These are phyloP conservation scores for Austrolebias charrua DNA, from an alignment of 2,797 vertebrate species.

Conservation along the genomic window DNA sequence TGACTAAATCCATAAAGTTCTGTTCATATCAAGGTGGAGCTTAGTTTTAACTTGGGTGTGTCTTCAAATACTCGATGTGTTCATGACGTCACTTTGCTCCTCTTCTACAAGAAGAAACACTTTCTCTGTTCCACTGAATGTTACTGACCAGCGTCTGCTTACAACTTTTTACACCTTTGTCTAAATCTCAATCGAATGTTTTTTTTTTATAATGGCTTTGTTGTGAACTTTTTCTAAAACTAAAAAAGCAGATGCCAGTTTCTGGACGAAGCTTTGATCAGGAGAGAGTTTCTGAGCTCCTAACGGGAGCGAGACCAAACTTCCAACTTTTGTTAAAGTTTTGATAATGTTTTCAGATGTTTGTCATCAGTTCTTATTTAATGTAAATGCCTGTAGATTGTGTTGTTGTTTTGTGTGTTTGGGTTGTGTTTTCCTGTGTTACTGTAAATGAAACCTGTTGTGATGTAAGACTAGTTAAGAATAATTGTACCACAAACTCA, in stretches of 20 bases:
- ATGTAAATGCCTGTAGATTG: slow-evolving; percentile 59
- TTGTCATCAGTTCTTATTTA: slow-evolving; percentile 60
- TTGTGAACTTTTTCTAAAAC: slow-evolving; percentile 80
- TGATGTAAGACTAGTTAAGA: slow-evolving; percentile 62
- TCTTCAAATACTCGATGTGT: slow-evolving; percentile 51
- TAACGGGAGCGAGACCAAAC: slow-evolving; percentile 76
- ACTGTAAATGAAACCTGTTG: slow-evolving; percentile 74
- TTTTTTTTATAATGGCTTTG: slow-evolving; percentile 84
- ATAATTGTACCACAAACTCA: slow-evolving; percentile 60
- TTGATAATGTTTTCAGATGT: slow-evolving; percentile 71
- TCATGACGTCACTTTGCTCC: slow-evolving; percentile 39
- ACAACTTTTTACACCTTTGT: slow-evolving; percentile 63
- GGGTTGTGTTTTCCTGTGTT: slow-evolving; percentile 61
- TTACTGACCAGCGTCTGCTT: slow-evolving; percentile 47
- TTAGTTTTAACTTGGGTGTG: slow-evolving; percentile 17
- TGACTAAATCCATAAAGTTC: slow-evolving; percentile 9
- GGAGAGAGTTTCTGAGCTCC: slow-evolving; percentile 24
- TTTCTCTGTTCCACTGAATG: slow-evolving; percentile 63
- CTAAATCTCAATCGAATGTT: slow-evolving; percentile 75
- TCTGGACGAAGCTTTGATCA: slow-evolving; percentile 28
- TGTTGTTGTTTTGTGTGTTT: slow-evolving; percentile 61
- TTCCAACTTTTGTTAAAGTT: slow-evolving; percentile 67
- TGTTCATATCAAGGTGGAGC: slow-evolving; percentile 7
- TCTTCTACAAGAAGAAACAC: slow-evolving; percentile 42
- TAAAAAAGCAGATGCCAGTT: slow-evolving; percentile 16